Base-by-base conservation (phyloP, 2,888 invertebrate genomes). In the Trissoscelio sp. region DNA sequence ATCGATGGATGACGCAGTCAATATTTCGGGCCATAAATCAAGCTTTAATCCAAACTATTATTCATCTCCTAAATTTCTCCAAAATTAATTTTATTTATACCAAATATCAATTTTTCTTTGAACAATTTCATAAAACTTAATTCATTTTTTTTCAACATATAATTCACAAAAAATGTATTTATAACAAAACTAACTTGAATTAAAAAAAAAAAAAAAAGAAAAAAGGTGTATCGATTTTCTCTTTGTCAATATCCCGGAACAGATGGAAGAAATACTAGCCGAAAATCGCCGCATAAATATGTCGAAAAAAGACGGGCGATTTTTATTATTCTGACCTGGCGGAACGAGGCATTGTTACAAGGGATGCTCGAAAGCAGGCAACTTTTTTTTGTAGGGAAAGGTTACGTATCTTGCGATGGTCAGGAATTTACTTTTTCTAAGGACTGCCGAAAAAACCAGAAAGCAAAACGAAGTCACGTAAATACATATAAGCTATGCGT, bases 401-500 rank as follows among this genome's bases (percentile, higher is more conserved):
- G 55, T 55, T 55, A 34, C 55, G 55, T 31, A 55, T 39, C 39
- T 57, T 58, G 58, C 42, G 39, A 20, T 58, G 58, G 58, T 58
- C 58, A 58, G 58, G 42, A 58, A 42, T 58, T 39, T 57, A 57
- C 22, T 39, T 42, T 58, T 58, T 58, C 39, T 39, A 9, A 42
- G 22, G 39, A 58, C 24, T 22, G 9, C 14, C 24, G 22, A 58
- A 58, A 58, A 42, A 58, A 16, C 7, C 1, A 5, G 20, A n/a
- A 14, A 37, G 24, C 42, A 14, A 58, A 39, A 39, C 6, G 42
- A 22, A 42, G 16, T 20, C 31, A 58, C 28, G 44, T 14, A 66
- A 57, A 74, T 48, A 67, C 72, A n/a, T n/a, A n/a, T n/a, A 72
- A 51, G 81, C 37, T 67, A 82, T 57, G 55, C 39, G 58, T 31